phyloP scores from a whole-genome alignment of 2,888 invertebrate species.

The Oscheius sp. region DNA sequence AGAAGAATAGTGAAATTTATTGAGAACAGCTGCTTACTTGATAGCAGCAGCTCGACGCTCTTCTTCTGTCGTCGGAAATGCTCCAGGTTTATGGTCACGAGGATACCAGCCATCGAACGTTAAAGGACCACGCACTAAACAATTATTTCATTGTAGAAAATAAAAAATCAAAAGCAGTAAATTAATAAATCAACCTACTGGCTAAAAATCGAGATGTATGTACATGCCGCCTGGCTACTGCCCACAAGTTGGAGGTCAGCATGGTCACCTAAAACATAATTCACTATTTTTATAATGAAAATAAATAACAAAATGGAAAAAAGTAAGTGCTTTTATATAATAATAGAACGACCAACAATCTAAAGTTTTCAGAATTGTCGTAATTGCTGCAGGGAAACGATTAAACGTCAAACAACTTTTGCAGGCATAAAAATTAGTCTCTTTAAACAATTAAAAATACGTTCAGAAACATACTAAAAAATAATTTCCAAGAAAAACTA shows the following conservation, averaged over 20 bases:
- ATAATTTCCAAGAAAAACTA: too few relatives aligned
- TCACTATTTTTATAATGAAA: not conserved
- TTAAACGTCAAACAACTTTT: too few relatives aligned
- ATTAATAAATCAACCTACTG: constrained; percentile 36
- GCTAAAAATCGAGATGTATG: constrained; percentile 44
- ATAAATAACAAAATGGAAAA: not conserved
- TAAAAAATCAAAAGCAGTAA: not conserved
- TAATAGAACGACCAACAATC: too few relatives aligned
- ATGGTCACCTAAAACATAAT: constrained; percentile 17
- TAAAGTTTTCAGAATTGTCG: too few relatives aligned
- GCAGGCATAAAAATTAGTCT: too few relatives aligned
- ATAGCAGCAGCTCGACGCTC: constrained; percentile 67
- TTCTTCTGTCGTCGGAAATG: constrained; percentile 61
- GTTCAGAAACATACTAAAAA: too few relatives aligned
- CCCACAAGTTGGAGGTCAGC: constrained; percentile 48
- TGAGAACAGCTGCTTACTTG: constrained; percentile 39
- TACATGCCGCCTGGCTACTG: constrained; percentile 43
- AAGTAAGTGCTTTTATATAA: not conserved
- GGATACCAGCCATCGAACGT: constrained; percentile 68
- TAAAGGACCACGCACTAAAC: constrained; percentile 56
- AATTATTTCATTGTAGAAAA: not conserved
- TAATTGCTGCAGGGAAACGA: too few relatives aligned
- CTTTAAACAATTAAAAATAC: too few relatives aligned
- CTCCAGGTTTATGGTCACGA: constrained; percentile 66
- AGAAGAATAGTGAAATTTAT: too few relatives aligned